Percentiles rank a stretch among this genome's conserved stretches.
Conservation (phyloP, 2,888 invertebrate species). For the Brachyptera risi region DNA sequence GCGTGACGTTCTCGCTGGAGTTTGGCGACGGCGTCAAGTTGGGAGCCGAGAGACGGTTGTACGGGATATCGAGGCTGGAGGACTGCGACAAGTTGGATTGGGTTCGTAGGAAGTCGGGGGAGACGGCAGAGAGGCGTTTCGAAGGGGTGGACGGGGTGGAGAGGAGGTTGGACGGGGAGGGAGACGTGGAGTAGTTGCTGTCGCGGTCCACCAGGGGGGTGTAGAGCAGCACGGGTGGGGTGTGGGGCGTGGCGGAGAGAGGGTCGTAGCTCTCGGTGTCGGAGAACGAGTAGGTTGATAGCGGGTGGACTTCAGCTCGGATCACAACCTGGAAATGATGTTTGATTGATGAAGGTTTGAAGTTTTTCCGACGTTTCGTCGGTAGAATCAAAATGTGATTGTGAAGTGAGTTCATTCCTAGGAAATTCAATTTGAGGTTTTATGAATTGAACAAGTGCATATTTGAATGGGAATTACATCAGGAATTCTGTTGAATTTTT, state of each 20-base stretch:
- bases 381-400: too few relatives aligned
- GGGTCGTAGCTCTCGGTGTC: slow-evolving; percentile 40
- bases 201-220: slow-evolving; percentile 36
- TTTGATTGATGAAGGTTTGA: background rate
- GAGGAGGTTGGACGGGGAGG: too few relatives aligned
- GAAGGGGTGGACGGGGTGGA: too few relatives aligned
- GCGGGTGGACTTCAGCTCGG: slow-evolving; percentile 45
- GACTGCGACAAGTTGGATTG: slow-evolving; percentile 20
- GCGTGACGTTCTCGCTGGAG: too few relatives aligned
- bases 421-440: too few relatives aligned
- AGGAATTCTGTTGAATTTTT: too few relatives aligned
- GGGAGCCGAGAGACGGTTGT: slow-evolving; percentile 10
- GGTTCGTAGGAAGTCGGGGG: background rate
- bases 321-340: too few relatives aligned
- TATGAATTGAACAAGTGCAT: too few relatives aligned
- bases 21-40: background rate
- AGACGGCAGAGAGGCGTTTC: background rate
- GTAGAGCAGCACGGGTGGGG: slow-evolving; percentile 36
- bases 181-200: slow-evolving; percentile 22
- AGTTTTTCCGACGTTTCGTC: too few relatives aligned
- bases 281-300: slow-evolving; percentile 40
- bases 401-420: too few relatives aligned
- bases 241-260: slow-evolving; percentile 41
- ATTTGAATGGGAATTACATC: too few relatives aligned
- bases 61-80: slow-evolving; percentile 16